phyloP scores from a whole-genome alignment of 2,888 invertebrate species.

The Odontothrips loti region DNA sequence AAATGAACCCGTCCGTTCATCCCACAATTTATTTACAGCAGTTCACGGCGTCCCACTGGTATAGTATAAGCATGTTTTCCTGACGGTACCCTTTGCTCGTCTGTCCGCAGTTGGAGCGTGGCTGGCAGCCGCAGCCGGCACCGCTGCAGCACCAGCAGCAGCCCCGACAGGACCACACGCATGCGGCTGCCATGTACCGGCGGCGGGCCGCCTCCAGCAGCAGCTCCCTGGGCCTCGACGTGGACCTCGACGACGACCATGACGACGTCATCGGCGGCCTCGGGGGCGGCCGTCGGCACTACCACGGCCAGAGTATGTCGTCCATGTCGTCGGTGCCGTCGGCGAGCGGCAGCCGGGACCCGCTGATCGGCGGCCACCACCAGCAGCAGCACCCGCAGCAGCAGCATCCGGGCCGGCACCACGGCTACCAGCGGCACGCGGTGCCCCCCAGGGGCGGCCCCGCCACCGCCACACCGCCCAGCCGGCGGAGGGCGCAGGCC shows the following conservation, averaged over 20 bases:
- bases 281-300: background rate
- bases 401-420: background rate
- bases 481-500: background rate
- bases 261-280: background rate
- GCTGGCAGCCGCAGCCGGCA: background rate
- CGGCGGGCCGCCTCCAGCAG: constrained; percentile 6
- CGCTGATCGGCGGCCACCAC: constrained; percentile 10
- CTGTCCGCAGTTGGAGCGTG: background rate
- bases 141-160: background rate
- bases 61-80: too few relatives aligned
- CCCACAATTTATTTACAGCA: too few relatives aligned
- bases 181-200: background rate
- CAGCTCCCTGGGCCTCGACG: background rate
- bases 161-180: background rate
- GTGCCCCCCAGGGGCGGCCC: background rate
- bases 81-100: too few relatives aligned
- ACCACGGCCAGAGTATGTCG: background rate
- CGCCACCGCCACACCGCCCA: background rate
- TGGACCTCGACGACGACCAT: background rate
- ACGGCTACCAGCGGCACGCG: background rate
- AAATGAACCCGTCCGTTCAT: too few relatives aligned
- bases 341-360: constrained; percentile 10
- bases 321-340: constrained; percentile 20
- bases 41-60: too few relatives aligned
- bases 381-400: background rate